Evolutionary conservation across 2,888 invertebrate genomes (phyloP), one percentile per base, ranked within the genome.

Genomic region (Drosophila putrida): DNA sequence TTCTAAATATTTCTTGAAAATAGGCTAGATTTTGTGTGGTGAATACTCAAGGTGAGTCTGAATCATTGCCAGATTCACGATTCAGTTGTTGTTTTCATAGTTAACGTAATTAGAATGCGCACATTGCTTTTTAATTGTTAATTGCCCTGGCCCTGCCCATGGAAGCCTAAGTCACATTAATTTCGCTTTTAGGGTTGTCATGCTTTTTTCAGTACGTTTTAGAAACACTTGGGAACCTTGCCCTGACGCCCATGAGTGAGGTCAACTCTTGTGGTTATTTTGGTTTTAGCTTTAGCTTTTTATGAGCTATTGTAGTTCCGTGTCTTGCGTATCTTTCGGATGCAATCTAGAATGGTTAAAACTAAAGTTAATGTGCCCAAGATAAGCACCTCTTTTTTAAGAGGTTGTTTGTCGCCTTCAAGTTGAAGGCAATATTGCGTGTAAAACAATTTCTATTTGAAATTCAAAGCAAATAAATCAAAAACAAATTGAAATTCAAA

Each of bases 71-170:
- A 41, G 36, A 51, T 54, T 50, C 50, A 50, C 38, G 35, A 70
- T 69, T 62, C 44, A 50, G 35, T 47, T 60, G 44, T 59, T 53
- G 63, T 62, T 84, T 62, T 84, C 71, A 79, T 75, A 76, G 88
- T 84, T 71, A 73, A 73, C 76, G 85, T 76, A 88, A 86, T 88
- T 82, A 88, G 83, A 83, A 83, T 83, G 88, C 85, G 71, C 51
- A 65, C 77, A 71, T 59, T 36, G 51, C 51, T 79, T 64, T 85
- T 88, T 70, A 71, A 71, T 82, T 71, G 20, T 20, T 20, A 71
- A 71, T 82, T 71, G 68, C 54, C 41, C 66, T 69, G 71, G 75
- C 81, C 78, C 78, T 65, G 66, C 65, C 60, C 61, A 55, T 75
- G 71, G 55, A 47, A 44, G 55, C 58, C 64, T 11, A 54, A 71